phyloP scores from a whole-genome alignment of 2,113 vertebrate genomes.

The Leptocoma aspasia region DNA sequence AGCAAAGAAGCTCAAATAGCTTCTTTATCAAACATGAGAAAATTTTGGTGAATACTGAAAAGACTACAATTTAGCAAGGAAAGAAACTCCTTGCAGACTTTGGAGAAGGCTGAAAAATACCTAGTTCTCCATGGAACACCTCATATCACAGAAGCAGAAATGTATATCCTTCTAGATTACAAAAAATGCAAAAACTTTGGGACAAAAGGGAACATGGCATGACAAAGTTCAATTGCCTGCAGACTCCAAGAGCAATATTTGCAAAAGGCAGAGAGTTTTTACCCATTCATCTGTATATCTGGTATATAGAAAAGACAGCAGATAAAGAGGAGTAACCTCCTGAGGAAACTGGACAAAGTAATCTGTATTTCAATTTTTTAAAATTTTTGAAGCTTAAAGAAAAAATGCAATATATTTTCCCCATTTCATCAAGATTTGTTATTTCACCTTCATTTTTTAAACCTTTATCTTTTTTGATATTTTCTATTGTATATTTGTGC shows the following conservation, averaged over 20 bases:
- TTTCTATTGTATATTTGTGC: not conserved
- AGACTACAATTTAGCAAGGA: not conserved
- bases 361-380: not conserved
- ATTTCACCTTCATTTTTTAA: constrained; percentile 46
- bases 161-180: not conserved
- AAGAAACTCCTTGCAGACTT: not conserved
- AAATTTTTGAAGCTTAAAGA: not conserved
- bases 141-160: not conserved
- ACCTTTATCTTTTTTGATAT: constrained; percentile 22
- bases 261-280: not conserved
- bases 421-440: not conserved
- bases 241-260: not conserved
- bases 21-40: too few relatives aligned
- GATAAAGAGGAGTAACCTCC: not conserved
- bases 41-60: not conserved
- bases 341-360: not conserved
- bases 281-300: not conserved
- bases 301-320: not conserved
- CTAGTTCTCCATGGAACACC: not conserved
- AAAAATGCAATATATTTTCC: not conserved
- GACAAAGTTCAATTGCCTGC: not conserved
- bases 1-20: not conserved
- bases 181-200: not conserved
- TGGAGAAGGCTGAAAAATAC: not conserved
- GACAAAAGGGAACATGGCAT: not conserved